These are phyloP conservation scores for Chironomus riparius DNA, from an alignment of 2,888 invertebrate genomes.

Conservation along the genomic window DNA sequence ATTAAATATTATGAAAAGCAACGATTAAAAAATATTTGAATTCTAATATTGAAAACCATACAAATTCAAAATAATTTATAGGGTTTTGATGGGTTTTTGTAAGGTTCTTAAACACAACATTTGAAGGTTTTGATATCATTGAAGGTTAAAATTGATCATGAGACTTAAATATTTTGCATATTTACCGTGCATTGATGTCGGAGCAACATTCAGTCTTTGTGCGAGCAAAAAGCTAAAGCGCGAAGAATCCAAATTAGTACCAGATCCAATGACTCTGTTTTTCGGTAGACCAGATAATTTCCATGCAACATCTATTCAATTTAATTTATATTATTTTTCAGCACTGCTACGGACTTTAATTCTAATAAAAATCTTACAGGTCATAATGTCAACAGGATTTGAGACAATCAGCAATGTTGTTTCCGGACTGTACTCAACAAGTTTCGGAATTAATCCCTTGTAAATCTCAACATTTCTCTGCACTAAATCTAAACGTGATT, in stretches of 20 bases:
- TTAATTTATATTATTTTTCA: neutral
- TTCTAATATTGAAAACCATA: too few species aligned
- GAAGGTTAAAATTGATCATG: too few species aligned
- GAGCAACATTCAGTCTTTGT: slow-evolving; percentile 68
- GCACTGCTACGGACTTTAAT: neutral
- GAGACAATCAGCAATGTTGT: slow-evolving; percentile 78
- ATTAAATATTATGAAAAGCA: too few species aligned
- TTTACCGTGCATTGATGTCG: slow-evolving; percentile 76
- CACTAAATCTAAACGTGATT: slow-evolving; percentile 73
- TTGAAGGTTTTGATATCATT: too few species aligned
- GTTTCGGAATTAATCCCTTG: slow-evolving; percentile 70
- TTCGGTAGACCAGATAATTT: slow-evolving; percentile 82
- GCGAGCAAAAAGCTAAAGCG: slow-evolving; percentile 82
- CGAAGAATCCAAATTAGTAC: slow-evolving; percentile 87
- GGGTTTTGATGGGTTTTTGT: too few species aligned
- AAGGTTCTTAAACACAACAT: too few species aligned
- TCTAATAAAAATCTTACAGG: slow-evolving; percentile 42
- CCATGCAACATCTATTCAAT: slow-evolving; percentile 66
- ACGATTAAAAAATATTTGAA: too few species aligned
- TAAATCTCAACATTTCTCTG: slow-evolving; percentile 86
- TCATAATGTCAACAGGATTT: slow-evolving; percentile 87
- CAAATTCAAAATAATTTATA: too few species aligned
- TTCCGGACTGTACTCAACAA: slow-evolving; percentile 64
- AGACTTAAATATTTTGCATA: too few species aligned
- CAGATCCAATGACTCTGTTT: slow-evolving; percentile 81